Conservation (phyloP, 2,888 invertebrate species). For the Ichneumon xanthorius region DNA sequence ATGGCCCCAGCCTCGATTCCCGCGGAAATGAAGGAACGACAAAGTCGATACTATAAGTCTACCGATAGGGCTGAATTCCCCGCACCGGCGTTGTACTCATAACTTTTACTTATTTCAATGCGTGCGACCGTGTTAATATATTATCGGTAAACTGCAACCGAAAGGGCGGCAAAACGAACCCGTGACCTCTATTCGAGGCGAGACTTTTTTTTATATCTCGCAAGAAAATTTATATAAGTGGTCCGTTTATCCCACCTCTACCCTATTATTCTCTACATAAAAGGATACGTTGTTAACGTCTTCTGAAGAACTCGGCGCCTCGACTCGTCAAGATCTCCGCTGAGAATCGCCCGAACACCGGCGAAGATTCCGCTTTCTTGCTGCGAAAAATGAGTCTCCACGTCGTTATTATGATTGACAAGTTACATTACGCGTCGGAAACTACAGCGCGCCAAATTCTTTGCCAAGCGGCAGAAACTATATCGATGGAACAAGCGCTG, state of each 20-base stretch:
- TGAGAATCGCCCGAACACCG: slow-evolving; percentile 70
- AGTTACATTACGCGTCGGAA: neutral
- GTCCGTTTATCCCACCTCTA: no score
- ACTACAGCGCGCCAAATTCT: no score
- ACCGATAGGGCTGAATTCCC: neutral
- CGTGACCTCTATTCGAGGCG: no score
- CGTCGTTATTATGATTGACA: neutral
- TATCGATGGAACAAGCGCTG: neutral
- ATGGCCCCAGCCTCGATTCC: neutral
- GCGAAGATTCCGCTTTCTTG: slow-evolving; percentile 72
- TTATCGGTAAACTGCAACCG: neutral
- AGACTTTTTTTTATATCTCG: neutral
- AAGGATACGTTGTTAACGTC: slow-evolving; percentile 82
- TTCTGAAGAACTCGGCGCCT: slow-evolving; percentile 61
- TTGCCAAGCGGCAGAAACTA: no score
- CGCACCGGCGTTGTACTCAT: neutral
- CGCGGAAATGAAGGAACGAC: neutral
- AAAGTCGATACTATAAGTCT: slow-evolving; percentile 2
- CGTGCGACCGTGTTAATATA: neutral
- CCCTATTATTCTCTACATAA: slow-evolving; percentile 41
- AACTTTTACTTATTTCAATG: neutral
- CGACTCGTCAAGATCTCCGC: slow-evolving; percentile 67
- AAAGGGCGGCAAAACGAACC: no score
- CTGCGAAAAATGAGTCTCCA: slow-evolving; percentile 62
- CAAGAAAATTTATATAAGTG: no score